Percentiles rank a stretch among this genome's conserved stretches.
phyloP scores from a whole-genome alignment of 2,113 vertebrate genomes.

The Symphodus melops region DNA sequence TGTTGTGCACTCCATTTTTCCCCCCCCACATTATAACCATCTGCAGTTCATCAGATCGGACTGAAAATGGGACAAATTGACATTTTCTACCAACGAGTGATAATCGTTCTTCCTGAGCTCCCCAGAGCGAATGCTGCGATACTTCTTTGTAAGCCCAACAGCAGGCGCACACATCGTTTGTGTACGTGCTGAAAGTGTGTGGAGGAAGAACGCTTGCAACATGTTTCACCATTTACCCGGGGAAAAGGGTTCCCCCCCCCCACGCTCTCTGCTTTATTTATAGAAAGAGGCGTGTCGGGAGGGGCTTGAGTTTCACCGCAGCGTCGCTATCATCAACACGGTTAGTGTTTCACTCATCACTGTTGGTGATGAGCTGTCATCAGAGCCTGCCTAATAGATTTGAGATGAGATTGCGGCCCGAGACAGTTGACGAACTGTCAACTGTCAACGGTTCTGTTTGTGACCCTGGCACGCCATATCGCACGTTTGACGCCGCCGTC shows the following conservation, averaged over 20 bases:
- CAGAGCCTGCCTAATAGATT: conserved; percentile 56
- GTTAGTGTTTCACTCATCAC: conserved; percentile 68
- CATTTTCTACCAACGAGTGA: conserved; percentile 15
- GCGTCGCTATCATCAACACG: conserved; percentile 40
- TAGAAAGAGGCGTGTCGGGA: conserved; percentile 35
- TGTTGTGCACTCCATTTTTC: conserved; percentile 28
- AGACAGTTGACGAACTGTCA: conserved; percentile 34
- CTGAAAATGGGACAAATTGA: conserved; percentile 37
- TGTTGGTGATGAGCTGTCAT: conserved; percentile 55
- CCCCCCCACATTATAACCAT: conserved; percentile 20
- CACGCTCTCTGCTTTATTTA: conserved; percentile 55
- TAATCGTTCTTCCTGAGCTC: conserved; percentile 15
- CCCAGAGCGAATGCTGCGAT: conserved; percentile 4
- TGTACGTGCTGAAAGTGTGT: conserved; percentile 41
- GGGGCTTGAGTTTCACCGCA: not conserved
- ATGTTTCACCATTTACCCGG: conserved; percentile 42
- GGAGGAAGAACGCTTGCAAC: conserved; percentile 43
- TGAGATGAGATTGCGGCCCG: conserved; percentile 48
- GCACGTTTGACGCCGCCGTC: conserved; percentile 5
- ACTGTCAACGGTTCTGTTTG: conserved; percentile 33
- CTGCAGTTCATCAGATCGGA: conserved; percentile 31
- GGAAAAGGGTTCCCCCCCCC: conserved; percentile 58
- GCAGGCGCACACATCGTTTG: conserved; percentile 29
- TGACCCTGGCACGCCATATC: conserved; percentile 12
- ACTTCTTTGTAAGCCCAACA: conserved; percentile 5